Evolutionary conservation across 2,888 invertebrate species (phyloP).

Genomic region (Gonocerus acuteangulatus): DNA sequence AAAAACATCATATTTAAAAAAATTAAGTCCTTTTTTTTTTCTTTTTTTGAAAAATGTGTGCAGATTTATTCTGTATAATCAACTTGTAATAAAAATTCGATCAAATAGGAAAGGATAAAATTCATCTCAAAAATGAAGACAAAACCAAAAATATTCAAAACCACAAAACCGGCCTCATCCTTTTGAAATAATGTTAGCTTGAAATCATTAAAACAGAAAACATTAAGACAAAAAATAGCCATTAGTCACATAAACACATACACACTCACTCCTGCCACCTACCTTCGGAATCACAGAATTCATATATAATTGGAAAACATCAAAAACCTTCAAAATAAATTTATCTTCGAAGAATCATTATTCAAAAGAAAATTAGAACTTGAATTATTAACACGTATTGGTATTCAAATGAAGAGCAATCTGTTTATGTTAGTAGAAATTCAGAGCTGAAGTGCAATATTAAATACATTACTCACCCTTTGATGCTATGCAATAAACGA

Average conservation of each 20-base stretch:
- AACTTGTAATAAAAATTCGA: background rate
- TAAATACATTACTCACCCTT: slow-evolving; percentile 22
- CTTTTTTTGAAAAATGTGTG: slow-evolving; percentile 22
- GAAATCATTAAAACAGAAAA: background rate
- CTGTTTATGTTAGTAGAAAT: background rate
- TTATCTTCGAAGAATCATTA: background rate
- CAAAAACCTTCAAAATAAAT: background rate
- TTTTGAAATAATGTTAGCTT: slow-evolving; percentile 4
- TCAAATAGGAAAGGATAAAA: background rate
- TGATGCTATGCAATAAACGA: background rate
- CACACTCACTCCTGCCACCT: slow-evolving; percentile 17
- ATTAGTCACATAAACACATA: slow-evolving; percentile 12
- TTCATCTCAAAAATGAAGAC: slow-evolving; percentile 7
- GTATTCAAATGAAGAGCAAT: slow-evolving; percentile 37
- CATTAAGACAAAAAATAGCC: slow-evolving; percentile 2
- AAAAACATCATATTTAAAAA: slow-evolving; percentile 19
- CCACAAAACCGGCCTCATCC: slow-evolving; percentile 14
- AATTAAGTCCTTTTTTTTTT: background rate
- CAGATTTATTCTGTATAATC: slow-evolving; percentile 1
- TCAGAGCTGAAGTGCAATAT: slow-evolving; percentile 18
- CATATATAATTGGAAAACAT: slow-evolving; percentile 1
- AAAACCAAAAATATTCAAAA: slow-evolving; percentile 15
- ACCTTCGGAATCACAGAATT: background rate
- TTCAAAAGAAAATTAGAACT: slow-evolving; percentile 5
- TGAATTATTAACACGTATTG: slow-evolving; percentile 32